phyloP scores from a whole-genome alignment of 2,797 vertebrate species.

The Chromis chromis region DNA sequence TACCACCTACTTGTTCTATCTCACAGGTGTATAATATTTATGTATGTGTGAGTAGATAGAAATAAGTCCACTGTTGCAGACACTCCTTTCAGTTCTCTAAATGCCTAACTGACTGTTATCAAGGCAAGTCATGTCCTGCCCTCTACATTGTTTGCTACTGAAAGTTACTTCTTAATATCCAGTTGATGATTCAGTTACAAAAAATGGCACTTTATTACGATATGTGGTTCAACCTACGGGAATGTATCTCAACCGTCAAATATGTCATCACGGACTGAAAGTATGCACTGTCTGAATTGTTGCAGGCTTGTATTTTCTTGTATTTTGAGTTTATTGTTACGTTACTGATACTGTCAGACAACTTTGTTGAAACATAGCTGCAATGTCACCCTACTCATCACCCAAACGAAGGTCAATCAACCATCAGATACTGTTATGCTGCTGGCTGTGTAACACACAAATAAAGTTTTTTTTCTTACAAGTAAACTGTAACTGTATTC shows the following conservation, averaged over 20 bases:
- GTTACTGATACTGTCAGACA: background rate
- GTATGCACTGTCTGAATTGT: background rate
- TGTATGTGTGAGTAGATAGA: background rate
- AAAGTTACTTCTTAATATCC: background rate
- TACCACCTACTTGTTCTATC: constrained; percentile 2
- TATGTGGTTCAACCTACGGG: background rate
- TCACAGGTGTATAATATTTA: background rate
- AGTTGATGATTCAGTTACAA: constrained; percentile 2
- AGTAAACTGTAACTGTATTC: too few relatives aligned
- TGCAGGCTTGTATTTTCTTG: background rate
- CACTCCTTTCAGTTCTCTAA: constrained; percentile 17
- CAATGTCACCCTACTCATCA: background rate
- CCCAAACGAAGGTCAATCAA: background rate
- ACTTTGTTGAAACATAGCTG: background rate
- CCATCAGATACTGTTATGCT: background rate
- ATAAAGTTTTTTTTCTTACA: background rate
- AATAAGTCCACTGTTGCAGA: background rate
- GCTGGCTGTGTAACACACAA: background rate
- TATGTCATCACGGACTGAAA: background rate
- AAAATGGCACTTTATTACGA: background rate
- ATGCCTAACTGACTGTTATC: background rate
- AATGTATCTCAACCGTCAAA: background rate
- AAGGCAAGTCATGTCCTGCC: constrained; percentile 52
- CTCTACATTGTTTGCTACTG: constrained; percentile 10
- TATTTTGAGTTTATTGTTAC: background rate